Percentiles rank a stretch among this genome's conserved stretches.
Conservation (phyloP, 2,797 vertebrate species). For the Numenius phaeopus region DNA sequence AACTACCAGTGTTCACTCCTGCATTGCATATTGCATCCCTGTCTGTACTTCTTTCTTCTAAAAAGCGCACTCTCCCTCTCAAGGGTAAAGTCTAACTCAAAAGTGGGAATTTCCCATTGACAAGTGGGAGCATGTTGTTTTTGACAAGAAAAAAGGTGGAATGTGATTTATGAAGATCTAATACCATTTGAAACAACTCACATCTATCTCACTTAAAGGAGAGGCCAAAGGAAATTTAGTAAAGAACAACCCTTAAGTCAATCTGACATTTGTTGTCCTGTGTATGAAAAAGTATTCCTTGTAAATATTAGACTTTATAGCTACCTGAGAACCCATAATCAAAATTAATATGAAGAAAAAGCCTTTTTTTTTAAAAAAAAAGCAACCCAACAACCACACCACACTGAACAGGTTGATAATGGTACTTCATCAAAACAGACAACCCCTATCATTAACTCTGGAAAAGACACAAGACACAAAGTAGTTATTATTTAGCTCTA, state of each 20-base stretch:
- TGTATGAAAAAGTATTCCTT: neutral
- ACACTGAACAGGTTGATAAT: neutral
- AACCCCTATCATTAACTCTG: neutral
- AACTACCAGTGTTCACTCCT: neutral
- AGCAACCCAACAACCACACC: neutral
- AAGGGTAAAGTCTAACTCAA: neutral
- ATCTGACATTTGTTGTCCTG: slow-evolving; percentile 19
- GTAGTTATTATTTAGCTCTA: neutral
- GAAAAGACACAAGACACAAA: neutral
- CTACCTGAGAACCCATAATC: neutral
- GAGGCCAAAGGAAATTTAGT: slow-evolving; percentile 50
- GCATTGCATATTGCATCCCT: neutral
- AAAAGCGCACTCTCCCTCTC: neutral
- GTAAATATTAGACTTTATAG: neutral
- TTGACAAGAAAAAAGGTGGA: slow-evolving; percentile 21
- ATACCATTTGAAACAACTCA: slow-evolving; percentile 9
- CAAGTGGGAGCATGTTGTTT: neutral
- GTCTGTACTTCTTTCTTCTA: neutral
- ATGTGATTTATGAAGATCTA: slow-evolving; percentile 53
- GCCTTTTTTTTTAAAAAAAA: neutral
- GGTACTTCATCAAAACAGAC: neutral
- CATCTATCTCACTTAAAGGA: slow-evolving; percentile 52
- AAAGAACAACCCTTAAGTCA: slow-evolving; percentile 12
- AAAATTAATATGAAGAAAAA: slow-evolving; percentile 6
- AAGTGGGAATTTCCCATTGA: slow-evolving; percentile 3